Percentiles rank a stretch among this genome's conserved stretches.
Evolutionary conservation across 2,113 vertebrate genomes (phyloP).

Genomic region (Phyllostomus hastatus): DNA sequence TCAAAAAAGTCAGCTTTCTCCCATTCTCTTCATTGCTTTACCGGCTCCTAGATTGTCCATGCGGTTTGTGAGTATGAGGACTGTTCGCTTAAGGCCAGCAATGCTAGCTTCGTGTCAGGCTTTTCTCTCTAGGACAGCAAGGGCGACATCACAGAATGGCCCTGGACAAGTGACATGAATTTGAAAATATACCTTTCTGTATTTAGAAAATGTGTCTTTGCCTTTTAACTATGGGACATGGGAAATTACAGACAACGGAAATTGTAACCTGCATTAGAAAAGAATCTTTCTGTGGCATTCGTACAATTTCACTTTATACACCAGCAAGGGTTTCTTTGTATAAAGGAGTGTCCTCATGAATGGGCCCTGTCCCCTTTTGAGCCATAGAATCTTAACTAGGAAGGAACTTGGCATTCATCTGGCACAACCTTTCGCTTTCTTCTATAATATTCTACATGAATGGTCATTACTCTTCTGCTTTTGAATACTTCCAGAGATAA

Average conservation of each 20-base stretch:
- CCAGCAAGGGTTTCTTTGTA: neutral
- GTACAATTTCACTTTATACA: neutral
- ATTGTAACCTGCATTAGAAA: neutral
- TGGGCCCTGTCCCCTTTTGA: neutral
- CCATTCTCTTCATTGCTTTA: neutral
- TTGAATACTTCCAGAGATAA: slow-evolving; percentile 28
- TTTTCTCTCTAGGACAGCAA: neutral
- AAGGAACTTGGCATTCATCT: neutral
- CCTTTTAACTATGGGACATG: neutral
- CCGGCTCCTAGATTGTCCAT: neutral
- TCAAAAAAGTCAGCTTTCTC: neutral
- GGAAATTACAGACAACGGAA: neutral
- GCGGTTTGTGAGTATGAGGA: neutral
- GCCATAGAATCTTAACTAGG: slow-evolving; percentile 46
- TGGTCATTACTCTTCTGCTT: slow-evolving; percentile 43
- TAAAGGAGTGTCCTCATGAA: neutral
- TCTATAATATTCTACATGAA: slow-evolving; percentile 7
- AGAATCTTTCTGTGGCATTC: neutral
- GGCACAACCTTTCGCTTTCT: neutral
- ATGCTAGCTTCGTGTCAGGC: neutral
- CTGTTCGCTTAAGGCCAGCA: neutral
- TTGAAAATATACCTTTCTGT: neutral
- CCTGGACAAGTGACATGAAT: neutral
- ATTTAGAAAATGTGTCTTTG: neutral
- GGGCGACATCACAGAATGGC: neutral